Conservation (phyloP, 2,113 vertebrate species). For the Sander lucioperca region DNA sequence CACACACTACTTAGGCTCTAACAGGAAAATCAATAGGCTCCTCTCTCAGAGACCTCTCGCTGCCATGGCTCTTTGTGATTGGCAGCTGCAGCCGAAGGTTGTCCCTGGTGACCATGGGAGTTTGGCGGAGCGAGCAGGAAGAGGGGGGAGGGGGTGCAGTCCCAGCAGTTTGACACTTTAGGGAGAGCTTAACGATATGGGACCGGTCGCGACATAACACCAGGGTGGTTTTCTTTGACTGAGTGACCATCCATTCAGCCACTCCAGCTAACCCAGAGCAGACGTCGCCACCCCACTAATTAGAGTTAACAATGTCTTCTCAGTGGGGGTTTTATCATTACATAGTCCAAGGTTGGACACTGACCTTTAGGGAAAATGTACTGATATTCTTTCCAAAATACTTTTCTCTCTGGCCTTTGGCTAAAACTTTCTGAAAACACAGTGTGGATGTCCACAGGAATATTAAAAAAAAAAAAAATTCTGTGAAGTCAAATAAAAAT, state of each 20-base stretch:
- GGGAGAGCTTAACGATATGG: slow-evolving; percentile 89
- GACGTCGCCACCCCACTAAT: slow-evolving; percentile 76
- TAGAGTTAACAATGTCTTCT: slow-evolving; percentile 74
- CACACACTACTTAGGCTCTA: slow-evolving; percentile 98
- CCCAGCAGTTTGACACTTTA: slow-evolving; percentile 76
- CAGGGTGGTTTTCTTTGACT: slow-evolving; percentile 87
- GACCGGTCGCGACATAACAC: slow-evolving; percentile 90
- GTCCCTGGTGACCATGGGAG: slow-evolving; percentile 88
- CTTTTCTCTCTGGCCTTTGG: background rate
- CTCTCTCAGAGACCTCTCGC: slow-evolving; percentile 90
- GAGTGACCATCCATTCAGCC: slow-evolving; percentile 91
- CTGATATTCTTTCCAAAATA: slow-evolving; percentile 4
- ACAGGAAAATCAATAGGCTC: slow-evolving; percentile 99
- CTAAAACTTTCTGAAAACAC: slow-evolving; percentile 19
- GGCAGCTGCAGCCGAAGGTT: slow-evolving; percentile 97
- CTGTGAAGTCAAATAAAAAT: background rate
- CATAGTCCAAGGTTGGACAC: slow-evolving; percentile 51
- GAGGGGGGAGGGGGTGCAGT: slow-evolving; percentile 85
- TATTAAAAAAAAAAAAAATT: background rate
- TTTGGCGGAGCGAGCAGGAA: slow-evolving; percentile 87
- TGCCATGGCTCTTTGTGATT: slow-evolving; percentile 93
- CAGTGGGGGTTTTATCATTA: slow-evolving; percentile 50
- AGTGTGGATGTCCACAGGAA: background rate
- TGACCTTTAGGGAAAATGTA: slow-evolving; percentile 57
- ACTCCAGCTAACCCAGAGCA: slow-evolving; percentile 63